Conservation (phyloP, 2,797 vertebrate species). For the Notoglanidium macrostoma region DNA sequence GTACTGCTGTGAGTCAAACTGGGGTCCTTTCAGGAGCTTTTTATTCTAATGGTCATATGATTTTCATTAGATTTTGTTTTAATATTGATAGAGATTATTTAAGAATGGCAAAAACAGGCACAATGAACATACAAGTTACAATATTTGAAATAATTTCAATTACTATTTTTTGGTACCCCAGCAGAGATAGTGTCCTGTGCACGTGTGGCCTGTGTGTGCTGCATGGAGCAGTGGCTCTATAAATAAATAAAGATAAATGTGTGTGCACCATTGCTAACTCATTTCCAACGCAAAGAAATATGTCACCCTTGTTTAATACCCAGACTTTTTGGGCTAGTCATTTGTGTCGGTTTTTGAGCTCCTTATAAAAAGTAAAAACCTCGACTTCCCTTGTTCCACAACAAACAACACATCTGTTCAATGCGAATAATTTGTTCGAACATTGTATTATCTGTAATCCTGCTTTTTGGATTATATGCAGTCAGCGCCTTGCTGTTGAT, state of each 20-base stretch:
- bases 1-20: not conserved
- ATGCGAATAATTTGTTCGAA: not conserved
- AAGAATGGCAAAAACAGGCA: not conserved
- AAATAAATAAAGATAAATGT: not conserved
- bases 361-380: not conserved
- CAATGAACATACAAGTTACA: not conserved
- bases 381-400: not conserved
- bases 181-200: not conserved
- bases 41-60: not conserved
- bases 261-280: not conserved
- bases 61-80: not conserved
- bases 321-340: not conserved
- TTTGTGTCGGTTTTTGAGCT: not conserved
- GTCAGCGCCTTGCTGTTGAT: not conserved
- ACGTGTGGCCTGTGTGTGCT: not conserved
- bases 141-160: not conserved
- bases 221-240: not conserved
- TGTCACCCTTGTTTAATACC: not conserved
- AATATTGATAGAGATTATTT: not conserved
- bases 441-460: not conserved
- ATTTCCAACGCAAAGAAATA: not conserved
- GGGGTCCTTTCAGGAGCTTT: not conserved
- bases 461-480: not conserved
- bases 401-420: not conserved
- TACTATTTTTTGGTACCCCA: not conserved